A percentile compares a stretch with the other conserved stretches of the same genome.
These are phyloP conservation scores for Misgurnus anguillicaudatus DNA, from an alignment of 2,113 vertebrate genomes.

Conservation along the genomic window DNA sequence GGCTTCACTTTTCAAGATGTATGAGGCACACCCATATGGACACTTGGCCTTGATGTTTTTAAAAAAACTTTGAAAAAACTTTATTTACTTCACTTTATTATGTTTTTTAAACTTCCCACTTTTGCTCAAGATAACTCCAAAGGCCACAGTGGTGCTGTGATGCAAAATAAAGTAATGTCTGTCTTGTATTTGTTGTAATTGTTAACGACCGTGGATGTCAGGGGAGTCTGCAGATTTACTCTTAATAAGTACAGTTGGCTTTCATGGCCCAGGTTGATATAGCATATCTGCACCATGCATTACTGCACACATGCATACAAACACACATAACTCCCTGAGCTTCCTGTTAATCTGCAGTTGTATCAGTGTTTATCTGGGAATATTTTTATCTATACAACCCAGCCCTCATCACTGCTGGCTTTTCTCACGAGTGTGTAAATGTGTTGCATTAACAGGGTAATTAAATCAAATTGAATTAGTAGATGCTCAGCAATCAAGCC, in stretches of 20 bases:
- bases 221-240: not conserved
- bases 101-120: no score
- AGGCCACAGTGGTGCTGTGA: not conserved
- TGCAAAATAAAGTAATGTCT: not conserved
- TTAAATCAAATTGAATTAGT: slow-evolving; percentile 46
- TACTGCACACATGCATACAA: not conserved
- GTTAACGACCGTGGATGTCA: not conserved
- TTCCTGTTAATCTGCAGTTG: slow-evolving; percentile 43
- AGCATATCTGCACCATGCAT: not conserved
- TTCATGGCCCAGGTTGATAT: slow-evolving; percentile 5
- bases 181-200: not conserved
- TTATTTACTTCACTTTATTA: no score
- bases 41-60: no score
- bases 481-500: slow-evolving; percentile 1
- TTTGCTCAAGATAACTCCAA: no score
- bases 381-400: slow-evolving; percentile 44
- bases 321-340: slow-evolving; percentile 26
- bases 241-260: not conserved
- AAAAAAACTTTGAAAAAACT: no score
- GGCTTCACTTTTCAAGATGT: no score
- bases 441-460: slow-evolving; percentile 40
- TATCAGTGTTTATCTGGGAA: slow-evolving; percentile 48
- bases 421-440: slow-evolving; percentile 34
- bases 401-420: slow-evolving; percentile 25
- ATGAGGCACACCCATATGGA: no score